phyloP scores from a whole-genome alignment of 2,888 invertebrate genomes.

The Petrolisthes cinctipes region DNA sequence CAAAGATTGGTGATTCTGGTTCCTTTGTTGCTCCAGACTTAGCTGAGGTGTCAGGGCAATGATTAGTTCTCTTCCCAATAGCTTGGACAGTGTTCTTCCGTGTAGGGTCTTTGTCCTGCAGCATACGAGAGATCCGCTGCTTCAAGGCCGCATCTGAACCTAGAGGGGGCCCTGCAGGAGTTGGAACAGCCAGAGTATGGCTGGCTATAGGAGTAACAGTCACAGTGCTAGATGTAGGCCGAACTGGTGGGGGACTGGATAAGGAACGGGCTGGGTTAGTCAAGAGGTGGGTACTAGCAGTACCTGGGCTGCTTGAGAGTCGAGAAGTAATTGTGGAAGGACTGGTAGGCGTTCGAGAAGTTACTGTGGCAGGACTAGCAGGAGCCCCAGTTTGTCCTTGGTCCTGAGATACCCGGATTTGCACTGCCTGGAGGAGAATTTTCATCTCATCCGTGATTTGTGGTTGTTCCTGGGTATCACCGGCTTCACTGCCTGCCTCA shows the following conservation, averaged over 20 bases:
- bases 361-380: constrained; percentile 39
- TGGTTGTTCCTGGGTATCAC: constrained; percentile 51
- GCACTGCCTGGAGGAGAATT: constrained; percentile 56
- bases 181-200: constrained; percentile 57
- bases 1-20: constrained; percentile 18
- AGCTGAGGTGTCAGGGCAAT: constrained; percentile 28
- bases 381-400: constrained; percentile 43
- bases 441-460: constrained; percentile 62
- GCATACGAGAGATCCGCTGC: constrained; percentile 43
- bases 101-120: constrained; percentile 47
- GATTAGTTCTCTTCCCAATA: constrained; percentile 29
- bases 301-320: background rate
- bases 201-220: constrained; percentile 42
- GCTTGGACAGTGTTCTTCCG: constrained; percentile 35
- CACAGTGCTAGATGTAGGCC: constrained; percentile 11
- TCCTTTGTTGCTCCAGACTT: constrained; percentile 30
- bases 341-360: background rate
- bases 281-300: background rate
- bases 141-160: constrained; percentile 27
- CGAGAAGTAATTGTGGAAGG: constrained; percentile 2
- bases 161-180: constrained; percentile 38
- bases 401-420: constrained; percentile 56
- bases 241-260: background rate
- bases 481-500: background rate
- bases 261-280: background rate